phyloP scores from a whole-genome alignment of 2,797 vertebrate species.

The Phrynocephalus vlangalii region DNA sequence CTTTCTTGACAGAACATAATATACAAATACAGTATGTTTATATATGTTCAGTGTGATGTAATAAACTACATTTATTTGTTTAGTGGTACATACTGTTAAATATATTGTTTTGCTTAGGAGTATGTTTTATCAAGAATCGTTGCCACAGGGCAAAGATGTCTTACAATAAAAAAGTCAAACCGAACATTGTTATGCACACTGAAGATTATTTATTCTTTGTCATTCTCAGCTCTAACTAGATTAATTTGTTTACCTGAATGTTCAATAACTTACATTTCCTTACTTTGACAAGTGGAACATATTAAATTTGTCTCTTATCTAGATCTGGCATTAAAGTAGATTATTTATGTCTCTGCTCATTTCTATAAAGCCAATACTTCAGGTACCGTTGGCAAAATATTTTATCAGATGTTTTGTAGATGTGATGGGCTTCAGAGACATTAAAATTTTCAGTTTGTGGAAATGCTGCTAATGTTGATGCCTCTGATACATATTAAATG shows the following conservation, averaged over 20 bases:
- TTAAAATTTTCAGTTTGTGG: background rate
- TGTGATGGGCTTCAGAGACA: slow-evolving; percentile 9
- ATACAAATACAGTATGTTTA: background rate
- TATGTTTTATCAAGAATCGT: slow-evolving; percentile 8
- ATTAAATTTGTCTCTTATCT: slow-evolving; percentile 26
- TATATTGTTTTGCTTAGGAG: background rate
- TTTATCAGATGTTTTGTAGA: slow-evolving; percentile 10
- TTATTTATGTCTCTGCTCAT: slow-evolving; percentile 28
- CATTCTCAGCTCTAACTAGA: slow-evolving; percentile 11
- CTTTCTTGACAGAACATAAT: background rate
- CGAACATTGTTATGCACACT: background rate
- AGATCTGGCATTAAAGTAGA: slow-evolving; percentile 30
- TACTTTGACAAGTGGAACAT: slow-evolving; percentile 29
- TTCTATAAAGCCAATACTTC: slow-evolving; percentile 22
- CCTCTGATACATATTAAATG: background rate
- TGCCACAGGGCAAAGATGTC: background rate
- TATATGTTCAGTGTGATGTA: background rate
- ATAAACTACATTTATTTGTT: slow-evolving; percentile 4
- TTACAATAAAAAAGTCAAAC: background rate
- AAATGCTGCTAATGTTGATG: background rate
- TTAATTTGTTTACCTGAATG: slow-evolving; percentile 26
- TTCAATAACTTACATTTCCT: slow-evolving; percentile 25
- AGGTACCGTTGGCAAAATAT: slow-evolving; percentile 26
- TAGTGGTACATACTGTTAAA: background rate
- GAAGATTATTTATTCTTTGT: slow-evolving; percentile 4